Conservation (phyloP, 2,888 invertebrate species). For the Automeris io region DNA sequence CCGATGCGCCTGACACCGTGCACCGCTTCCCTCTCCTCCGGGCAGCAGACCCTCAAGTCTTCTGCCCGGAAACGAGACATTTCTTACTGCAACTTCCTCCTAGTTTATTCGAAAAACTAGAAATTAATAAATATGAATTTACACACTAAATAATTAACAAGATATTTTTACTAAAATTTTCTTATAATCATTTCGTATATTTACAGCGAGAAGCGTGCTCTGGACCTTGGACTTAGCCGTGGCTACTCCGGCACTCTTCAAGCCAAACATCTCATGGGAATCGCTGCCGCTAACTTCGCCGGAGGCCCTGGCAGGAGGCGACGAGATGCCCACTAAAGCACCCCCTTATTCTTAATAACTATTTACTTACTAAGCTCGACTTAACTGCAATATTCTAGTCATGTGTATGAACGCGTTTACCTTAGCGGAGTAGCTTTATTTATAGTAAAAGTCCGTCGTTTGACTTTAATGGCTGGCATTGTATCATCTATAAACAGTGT, state of each 20-base stretch:
- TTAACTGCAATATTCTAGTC: constrained; percentile 3
- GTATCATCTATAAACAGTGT: constrained; percentile 1
- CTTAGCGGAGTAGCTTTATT: neutral
- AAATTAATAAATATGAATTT: too few species aligned
- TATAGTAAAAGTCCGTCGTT: constrained; percentile 3
- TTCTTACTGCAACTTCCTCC: too few species aligned
- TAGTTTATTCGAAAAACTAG: too few species aligned
- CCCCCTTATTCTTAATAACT: neutral
- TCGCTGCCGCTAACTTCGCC: constrained; percentile 92
- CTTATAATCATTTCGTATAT: neutral
- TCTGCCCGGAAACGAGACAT: too few species aligned
- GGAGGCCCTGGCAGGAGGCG: constrained; percentile 93
- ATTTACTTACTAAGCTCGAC: neutral
- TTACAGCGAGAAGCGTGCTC: constrained; percentile 87
- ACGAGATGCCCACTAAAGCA: constrained; percentile 74
- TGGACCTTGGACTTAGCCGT: constrained; percentile 91
- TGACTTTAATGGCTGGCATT: constrained; percentile 4
- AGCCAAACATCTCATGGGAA: constrained; percentile 93
- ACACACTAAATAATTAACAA: neutral
- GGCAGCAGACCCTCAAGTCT: too few species aligned
- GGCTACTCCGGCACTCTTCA: constrained; percentile 94
- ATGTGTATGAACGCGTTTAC: neutral
- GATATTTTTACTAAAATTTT: neutral
- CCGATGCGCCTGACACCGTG: too few species aligned
- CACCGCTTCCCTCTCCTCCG: too few species aligned